phyloP scores from a whole-genome alignment of 2,113 vertebrate species.

The Ctenodactylus gundi region DNA sequence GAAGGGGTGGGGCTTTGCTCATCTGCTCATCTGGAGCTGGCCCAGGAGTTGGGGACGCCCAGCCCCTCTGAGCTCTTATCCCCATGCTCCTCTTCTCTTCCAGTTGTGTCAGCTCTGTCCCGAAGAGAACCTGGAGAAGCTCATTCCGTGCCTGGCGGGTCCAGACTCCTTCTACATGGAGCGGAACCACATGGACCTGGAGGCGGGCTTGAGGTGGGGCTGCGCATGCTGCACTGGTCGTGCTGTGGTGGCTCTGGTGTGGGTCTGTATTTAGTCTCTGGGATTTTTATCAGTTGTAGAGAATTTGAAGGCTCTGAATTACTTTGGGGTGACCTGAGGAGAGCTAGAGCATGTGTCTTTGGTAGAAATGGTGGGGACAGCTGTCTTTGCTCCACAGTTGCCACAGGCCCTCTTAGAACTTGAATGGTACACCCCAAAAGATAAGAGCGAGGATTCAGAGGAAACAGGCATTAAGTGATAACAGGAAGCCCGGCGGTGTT shows the following conservation, averaged over 20 bases:
- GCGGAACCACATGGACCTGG: constrained; percentile 86
- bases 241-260: accelerated
- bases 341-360: no score
- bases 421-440: accelerated
- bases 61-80: not conserved
- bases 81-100: not conserved
- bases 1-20: no score
- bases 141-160: constrained; percentile 86
- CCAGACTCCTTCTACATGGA: constrained; percentile 87
- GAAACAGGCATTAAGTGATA: accelerated
- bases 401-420: not conserved
- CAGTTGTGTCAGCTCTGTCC: constrained; percentile 88
- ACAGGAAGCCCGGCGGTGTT: not conserved
- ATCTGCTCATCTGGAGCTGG: no score
- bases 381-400: no score
- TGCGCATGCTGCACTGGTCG: constrained; percentile 42
- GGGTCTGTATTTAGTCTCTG: not conserved
- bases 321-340: no score
- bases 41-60: no score
- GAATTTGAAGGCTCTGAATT: not conserved
- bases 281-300: not conserved
- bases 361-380: no score
- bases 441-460: accelerated
- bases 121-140: constrained; percentile 89
- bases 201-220: constrained; percentile 92